Evolutionary conservation across 2,888 invertebrate species (phyloP), one percentile per base, ranked within the genome.

Genomic region (Melanostoma mellinum): DNA sequence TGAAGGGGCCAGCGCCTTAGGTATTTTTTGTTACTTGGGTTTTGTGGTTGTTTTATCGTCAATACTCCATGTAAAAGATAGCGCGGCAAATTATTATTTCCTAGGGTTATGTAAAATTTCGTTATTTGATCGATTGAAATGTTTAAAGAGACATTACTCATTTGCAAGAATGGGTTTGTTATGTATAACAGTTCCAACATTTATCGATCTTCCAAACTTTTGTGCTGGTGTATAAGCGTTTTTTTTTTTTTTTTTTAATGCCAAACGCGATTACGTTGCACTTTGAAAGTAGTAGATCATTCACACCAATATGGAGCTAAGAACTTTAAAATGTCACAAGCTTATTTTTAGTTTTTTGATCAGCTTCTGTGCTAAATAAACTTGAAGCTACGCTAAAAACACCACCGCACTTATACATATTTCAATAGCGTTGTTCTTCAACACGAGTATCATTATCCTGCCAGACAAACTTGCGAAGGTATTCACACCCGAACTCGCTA

Each of bases 101-200:
- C 9, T 36, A 6, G 36, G 44, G 44, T 46, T 61, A n/a, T 5
- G 5, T 6, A 10, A 1, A 6, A 5, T 4, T 36, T 33, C 8
- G 53, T 77, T 72, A 56, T 78, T 76, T 76, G 61, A 53, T 71
- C 71, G 76, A 77, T 68, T 68, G 9, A 10, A 33, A 9, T 33
- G 33, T 6, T 38, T 68, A 5, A 20, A 20, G 20, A 20, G 20
- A 20, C 20, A 20, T 20, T 20, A 20, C 20, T 20, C 20, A 20
- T 20, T 20, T 20, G 20, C 20, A 1, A 20, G 20, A 1, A 20
- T 20, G 20, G 20, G 20, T 20, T 20, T 20, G 20, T 20, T 20
- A 20, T 20, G 20, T 20, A 20, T 20, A 20, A 20, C 20, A 20
- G 20, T 20, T 20, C 20, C 1, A 20, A 20, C 20, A 20, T 20